Conservation (phyloP, 1,140 invertebrate genomes). For the Olivierus martensii region DNA sequence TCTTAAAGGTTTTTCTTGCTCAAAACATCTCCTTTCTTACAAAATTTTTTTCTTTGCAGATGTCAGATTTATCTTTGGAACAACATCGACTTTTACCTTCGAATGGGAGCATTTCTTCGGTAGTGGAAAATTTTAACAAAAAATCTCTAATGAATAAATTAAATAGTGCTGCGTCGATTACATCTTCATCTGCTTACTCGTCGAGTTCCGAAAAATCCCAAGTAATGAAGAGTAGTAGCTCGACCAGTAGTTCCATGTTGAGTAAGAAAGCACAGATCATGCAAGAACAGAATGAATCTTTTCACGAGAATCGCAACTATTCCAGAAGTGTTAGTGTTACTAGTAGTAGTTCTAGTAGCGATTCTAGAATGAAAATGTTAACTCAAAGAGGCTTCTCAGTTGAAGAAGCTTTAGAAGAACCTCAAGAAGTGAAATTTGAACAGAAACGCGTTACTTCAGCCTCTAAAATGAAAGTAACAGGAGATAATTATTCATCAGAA, state of each 20-base stretch:
- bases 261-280: not conserved
- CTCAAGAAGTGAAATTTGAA: conserved; percentile 54
- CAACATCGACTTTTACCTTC: no score
- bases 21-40: no score
- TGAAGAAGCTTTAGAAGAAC: conserved; percentile 16
- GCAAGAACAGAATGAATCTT: not conserved
- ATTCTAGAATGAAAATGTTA: not conserved
- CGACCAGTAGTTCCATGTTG: not conserved
- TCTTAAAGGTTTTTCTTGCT: no score
- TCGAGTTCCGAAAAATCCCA: not conserved
- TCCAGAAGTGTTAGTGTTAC: conserved; percentile 11
- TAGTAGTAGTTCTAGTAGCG: conserved; percentile 9
- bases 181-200: no score
- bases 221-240: not conserved
- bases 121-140: no score
- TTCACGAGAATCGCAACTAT: conserved; percentile 2
- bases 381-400: conserved; percentile 7
- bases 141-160: no score
- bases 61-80: no score
- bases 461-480: conserved; percentile 48
- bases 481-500: conserved; percentile 65
- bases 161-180: no score
- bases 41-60: no score
- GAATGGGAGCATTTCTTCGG: no score
- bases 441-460: conserved; percentile 61